Base-by-base conservation (phyloP, 2,113 vertebrate genomes). In the Aspidoscelis tigris region DNA sequence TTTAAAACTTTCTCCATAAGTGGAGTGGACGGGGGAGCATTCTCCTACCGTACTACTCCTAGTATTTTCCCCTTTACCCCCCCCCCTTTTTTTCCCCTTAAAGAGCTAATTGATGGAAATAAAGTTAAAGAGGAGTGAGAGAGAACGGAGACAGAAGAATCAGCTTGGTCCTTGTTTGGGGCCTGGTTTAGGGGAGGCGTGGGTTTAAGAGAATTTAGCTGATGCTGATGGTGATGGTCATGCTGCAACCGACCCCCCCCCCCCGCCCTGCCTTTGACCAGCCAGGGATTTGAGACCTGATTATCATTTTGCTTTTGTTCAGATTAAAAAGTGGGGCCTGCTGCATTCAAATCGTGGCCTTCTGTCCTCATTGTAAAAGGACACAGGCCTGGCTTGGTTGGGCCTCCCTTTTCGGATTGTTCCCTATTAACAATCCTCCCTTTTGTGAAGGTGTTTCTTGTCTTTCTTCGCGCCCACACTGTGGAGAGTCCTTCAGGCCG, bases 301-400 rank as follows among this genome's bases (percentile, higher is more conserved):
- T 95, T 95, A 95, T 89, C 94, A 96, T 96, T 96, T 95, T 93
- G 95, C 81, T 95, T 95, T 95, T 96, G 94, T 95, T 94, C 93
- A 86, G 91, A 89, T 92, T 93, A 92, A 94, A 94, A 93, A 94
- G 94, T 91, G 93, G 94, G 95, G 94, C 96, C 96, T 96, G 96
- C 95, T 95, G 96, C 96, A 97, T 98, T 97, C 96, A 97, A 96
- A 97, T 97, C 97, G 97, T 95, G 95, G 93, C 96, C 95, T 95
- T 95, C 96, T 96, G 88, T 96, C 96, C 91, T 97, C 96, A 98
- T 97, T 97, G 96, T 95, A 91, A 96, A 96, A 96, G 97, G 33
- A 33, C 33, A 97, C 97, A 97, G 97, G 93, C 90, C 92, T 96
- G 96, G 95, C 96, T 93, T 95, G 97, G 24, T 12, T 16, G 58